Conservation (phyloP, 2,797 vertebrate genomes). For the Florisuga fusca region DNA sequence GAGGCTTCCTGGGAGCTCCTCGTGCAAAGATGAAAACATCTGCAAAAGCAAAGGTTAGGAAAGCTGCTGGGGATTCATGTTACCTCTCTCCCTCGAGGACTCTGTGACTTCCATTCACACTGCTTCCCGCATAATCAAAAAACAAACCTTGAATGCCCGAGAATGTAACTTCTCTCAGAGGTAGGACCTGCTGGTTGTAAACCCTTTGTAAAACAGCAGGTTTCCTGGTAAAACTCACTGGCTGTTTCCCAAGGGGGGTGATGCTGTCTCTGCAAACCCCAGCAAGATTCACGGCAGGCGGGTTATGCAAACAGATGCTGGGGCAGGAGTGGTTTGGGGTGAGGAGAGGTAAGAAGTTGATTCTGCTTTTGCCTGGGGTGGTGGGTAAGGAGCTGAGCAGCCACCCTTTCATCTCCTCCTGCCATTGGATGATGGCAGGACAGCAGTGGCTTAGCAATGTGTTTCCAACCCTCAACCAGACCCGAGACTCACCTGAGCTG, state of each 20-base stretch:
- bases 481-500: not conserved
- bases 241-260: conserved; percentile 4
- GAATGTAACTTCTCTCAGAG: conserved; percentile 48
- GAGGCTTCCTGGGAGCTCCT: conserved; percentile 31
- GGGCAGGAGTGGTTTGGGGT: not conserved
- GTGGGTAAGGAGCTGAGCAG: not conserved
- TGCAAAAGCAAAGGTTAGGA: conserved; percentile 65
- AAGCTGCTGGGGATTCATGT: conserved; percentile 47
- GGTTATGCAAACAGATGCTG: not conserved
- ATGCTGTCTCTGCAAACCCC: not conserved
- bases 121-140: conserved; percentile 23
- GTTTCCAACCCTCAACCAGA: not conserved
- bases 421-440: not conserved
- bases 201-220: conserved; percentile 56
- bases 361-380: not conserved
- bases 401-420: not conserved
- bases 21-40: conserved; percentile 29
- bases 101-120: conserved; percentile 9
- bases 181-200: conserved; percentile 34
- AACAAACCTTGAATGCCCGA: conserved; percentile 1
- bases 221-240: conserved; percentile 17
- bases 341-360: not conserved
- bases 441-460: not conserved
- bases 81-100: conserved; percentile 3
- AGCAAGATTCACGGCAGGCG: not conserved